Conservation (phyloP, 2,113 vertebrate species). For the Scytalopus superciliaris region DNA sequence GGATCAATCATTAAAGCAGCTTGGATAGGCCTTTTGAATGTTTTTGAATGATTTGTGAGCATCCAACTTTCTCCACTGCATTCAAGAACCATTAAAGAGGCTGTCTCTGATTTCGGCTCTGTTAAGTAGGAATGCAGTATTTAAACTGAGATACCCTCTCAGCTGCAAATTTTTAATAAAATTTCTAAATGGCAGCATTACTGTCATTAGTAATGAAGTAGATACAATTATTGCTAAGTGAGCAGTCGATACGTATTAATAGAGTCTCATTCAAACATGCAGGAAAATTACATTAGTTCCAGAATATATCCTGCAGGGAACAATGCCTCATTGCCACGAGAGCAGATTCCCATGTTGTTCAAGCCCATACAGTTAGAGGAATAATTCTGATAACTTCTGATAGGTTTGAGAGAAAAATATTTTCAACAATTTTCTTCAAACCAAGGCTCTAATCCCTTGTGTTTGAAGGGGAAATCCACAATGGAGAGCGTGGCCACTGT, state of each 20-base stretch:
- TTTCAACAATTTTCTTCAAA: background rate
- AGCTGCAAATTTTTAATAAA: slow-evolving; percentile 19
- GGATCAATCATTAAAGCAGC: background rate
- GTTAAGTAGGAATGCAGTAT: background rate
- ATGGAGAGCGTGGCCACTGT: background rate
- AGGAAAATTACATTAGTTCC: slow-evolving; percentile 31
- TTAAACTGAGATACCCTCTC: background rate
- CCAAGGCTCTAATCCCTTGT: background rate
- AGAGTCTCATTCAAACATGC: slow-evolving; percentile 5
- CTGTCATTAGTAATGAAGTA: slow-evolving; percentile 28
- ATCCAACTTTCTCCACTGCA: background rate
- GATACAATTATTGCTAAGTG: slow-evolving; percentile 53
- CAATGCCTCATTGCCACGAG: background rate
- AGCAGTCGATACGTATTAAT: slow-evolving; percentile 33
- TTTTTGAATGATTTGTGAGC: background rate
- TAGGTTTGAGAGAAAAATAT: background rate
- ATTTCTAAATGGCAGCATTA: slow-evolving; percentile 6
- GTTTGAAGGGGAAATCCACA: background rate
- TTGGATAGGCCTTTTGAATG: background rate
- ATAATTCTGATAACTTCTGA: background rate
- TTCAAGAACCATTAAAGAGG: background rate
- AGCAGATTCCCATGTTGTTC: background rate
- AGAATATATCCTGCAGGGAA: slow-evolving; percentile 13
- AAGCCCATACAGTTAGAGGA: background rate
- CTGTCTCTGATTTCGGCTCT: background rate